These are phyloP conservation scores for Ectemnius cavifrons DNA, from an alignment of 2,888 invertebrate genomes.

Conservation along the genomic window DNA sequence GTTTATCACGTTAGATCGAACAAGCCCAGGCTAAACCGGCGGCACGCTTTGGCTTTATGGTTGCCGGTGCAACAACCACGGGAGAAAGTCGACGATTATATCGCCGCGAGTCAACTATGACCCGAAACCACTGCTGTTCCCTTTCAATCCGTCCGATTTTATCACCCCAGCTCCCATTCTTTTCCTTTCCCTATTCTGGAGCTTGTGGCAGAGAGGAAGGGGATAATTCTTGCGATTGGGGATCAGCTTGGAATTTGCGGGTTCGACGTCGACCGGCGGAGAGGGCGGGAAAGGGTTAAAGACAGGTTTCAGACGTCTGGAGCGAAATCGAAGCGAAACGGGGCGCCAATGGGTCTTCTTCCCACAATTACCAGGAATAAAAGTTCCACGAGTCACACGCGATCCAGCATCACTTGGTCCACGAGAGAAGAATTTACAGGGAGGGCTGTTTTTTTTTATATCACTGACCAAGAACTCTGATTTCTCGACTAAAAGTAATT, in stretches of 20 bases:
- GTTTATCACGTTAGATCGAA: conserved; percentile 55
- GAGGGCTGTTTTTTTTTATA: too few relatives aligned
- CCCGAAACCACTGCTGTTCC: conserved; percentile 36
- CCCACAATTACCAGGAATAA: conserved; percentile 68
- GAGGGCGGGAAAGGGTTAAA: conserved; percentile 39
- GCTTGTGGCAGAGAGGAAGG: background rate
- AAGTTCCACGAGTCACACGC: conserved; percentile 67
- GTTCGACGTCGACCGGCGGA: background rate
- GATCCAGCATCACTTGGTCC: conserved; percentile 52
- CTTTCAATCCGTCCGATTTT: background rate
- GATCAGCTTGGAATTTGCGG: background rate
- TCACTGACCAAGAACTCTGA: too few relatives aligned
- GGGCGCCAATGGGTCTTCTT: conserved; percentile 61
- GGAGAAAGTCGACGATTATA: conserved; percentile 53
- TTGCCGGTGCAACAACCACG: conserved; percentile 41
- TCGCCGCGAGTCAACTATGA: conserved; percentile 54
- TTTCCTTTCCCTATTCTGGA: background rate
- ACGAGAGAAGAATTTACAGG: conserved; percentile 30
- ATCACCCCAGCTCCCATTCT: background rate
- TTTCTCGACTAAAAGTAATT: too few relatives aligned
- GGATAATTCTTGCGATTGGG: background rate
- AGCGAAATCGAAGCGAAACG: conserved; percentile 56
- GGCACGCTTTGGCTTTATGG: conserved; percentile 45
- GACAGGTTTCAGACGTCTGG: conserved; percentile 53
- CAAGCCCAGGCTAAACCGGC: conserved; percentile 25